Evolutionary conservation across 2,888 invertebrate species (phyloP).

Genomic region (Agonopterix alstromeriana): DNA sequence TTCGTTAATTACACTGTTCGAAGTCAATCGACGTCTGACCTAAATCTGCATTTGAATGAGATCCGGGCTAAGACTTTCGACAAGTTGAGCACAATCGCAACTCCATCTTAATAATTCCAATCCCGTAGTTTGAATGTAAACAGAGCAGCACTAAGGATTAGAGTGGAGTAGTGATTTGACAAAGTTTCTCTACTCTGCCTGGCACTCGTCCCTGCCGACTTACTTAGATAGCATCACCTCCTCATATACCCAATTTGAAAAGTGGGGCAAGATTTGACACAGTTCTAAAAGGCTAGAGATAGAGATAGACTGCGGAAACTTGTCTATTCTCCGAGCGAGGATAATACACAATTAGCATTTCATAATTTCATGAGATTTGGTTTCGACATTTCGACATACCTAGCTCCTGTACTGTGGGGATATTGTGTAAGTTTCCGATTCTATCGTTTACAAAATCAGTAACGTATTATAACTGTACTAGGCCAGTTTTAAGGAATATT

Average conservation of each 20-base stretch:
- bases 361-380: too few relatives aligned
- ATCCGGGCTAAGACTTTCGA: slow-evolving; percentile 41
- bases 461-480: too few relatives aligned
- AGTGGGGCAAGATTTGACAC: slow-evolving; percentile 2
- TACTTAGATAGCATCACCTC: slow-evolving; percentile 1
- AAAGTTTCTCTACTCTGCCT: slow-evolving; percentile 46
- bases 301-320: too few relatives aligned
- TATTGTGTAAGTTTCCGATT: too few relatives aligned
- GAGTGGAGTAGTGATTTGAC: slow-evolving; percentile 47
- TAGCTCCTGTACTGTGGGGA: too few relatives aligned
- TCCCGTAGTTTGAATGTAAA: slow-evolving; percentile 58
- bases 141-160: slow-evolving; percentile 58
- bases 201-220: background rate
- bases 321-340: too few relatives aligned
- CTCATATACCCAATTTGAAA: background rate
- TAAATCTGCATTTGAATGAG: slow-evolving; percentile 68
- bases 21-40: slow-evolving; percentile 64
- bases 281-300: background rate
- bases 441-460: too few relatives aligned
- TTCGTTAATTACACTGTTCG: slow-evolving; percentile 52
- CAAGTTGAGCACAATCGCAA: slow-evolving; percentile 63
- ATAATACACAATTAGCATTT: too few relatives aligned
- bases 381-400: too few relatives aligned
- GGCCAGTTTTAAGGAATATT: too few relatives aligned
- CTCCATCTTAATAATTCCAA: slow-evolving; percentile 68